phyloP scores from a whole-genome alignment of 2,888 invertebrate species.

The Leptopterna dolabrata region DNA sequence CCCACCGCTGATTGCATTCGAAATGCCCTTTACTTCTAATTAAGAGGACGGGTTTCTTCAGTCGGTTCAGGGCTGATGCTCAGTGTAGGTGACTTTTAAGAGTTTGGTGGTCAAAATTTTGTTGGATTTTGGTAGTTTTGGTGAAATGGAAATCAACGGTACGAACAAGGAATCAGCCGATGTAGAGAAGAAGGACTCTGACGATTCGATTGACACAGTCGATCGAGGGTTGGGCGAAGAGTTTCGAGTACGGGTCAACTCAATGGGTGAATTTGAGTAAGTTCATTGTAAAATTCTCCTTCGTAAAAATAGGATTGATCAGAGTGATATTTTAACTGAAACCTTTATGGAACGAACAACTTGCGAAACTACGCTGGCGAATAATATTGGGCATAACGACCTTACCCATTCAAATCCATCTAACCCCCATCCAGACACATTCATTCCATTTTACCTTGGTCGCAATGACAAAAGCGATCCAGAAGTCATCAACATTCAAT shows the following conservation, averaged over 20 bases:
- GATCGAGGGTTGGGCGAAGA: not conserved
- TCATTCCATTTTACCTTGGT: too few species aligned
- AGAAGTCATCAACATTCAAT: too few species aligned
- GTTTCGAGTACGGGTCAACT: not conserved
- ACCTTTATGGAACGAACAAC: too few species aligned
- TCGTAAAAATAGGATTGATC: too few species aligned
- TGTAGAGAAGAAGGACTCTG: not conserved
- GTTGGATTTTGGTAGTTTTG: not conserved
- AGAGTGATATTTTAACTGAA: too few species aligned
- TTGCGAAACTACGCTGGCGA: too few species aligned
- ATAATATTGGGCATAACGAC: too few species aligned
- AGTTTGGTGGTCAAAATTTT: too few species aligned
- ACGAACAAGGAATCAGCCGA: not conserved
- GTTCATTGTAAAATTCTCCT: not conserved
- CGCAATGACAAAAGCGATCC: too few species aligned
- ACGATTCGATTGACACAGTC: not conserved
- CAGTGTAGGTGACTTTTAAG: not conserved
- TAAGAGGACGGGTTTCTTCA: not conserved
- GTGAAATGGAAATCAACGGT: not conserved
- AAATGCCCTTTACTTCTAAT: not conserved
- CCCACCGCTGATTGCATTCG: not conserved
- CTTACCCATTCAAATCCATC: too few species aligned
- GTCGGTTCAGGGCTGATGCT: not conserved
- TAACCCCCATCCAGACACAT: too few species aligned
- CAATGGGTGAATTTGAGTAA: not conserved